These are phyloP conservation scores for Leptestheria dahalacensis DNA, from an alignment of 1,140 invertebrate genomes.

Conservation along the genomic window DNA sequence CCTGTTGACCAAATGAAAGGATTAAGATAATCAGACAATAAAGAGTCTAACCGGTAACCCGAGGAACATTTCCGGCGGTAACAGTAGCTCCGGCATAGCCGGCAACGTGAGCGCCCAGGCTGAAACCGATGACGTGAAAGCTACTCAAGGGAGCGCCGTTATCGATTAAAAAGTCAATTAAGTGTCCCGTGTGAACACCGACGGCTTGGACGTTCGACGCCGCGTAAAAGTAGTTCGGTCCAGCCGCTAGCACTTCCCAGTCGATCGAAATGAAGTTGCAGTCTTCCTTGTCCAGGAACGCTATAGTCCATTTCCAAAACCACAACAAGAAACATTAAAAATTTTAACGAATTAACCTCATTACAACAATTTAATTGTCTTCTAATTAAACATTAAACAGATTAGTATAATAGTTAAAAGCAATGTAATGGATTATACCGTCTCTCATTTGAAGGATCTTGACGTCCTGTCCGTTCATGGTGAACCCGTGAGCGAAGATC, in stretches of 20 bases:
- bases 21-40: too few relatives aligned
- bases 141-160: conserved; percentile 19
- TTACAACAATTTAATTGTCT: too few relatives aligned
- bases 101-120: conserved; percentile 26
- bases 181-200: conserved; percentile 10
- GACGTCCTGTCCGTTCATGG: conserved; percentile 4
- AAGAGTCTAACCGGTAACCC: conserved; percentile 16
- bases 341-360: too few relatives aligned
- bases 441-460: neutral
- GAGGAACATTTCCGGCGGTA: conserved; percentile 15
- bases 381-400: too few relatives aligned
- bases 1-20: too few relatives aligned
- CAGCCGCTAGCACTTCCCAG: conserved; percentile 9
- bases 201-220: conserved; percentile 5
- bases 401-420: too few relatives aligned
- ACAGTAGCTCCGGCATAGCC: conserved; percentile 23
- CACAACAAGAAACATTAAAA: too few relatives aligned
- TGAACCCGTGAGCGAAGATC: conserved; percentile 12
- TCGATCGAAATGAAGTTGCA: conserved; percentile 32
- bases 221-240: conserved; percentile 1
- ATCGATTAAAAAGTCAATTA: conserved; percentile 16
- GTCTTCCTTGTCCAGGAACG: conserved; percentile 18
- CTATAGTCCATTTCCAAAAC: conserved; percentile 7
- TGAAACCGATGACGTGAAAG: conserved; percentile 27
- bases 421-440: too few relatives aligned